Percentiles rank a stretch among this genome's conserved stretches.
These are phyloP conservation scores for Drosophila sproati DNA, from an alignment of 1,140 invertebrate species.

Conservation along the genomic window DNA sequence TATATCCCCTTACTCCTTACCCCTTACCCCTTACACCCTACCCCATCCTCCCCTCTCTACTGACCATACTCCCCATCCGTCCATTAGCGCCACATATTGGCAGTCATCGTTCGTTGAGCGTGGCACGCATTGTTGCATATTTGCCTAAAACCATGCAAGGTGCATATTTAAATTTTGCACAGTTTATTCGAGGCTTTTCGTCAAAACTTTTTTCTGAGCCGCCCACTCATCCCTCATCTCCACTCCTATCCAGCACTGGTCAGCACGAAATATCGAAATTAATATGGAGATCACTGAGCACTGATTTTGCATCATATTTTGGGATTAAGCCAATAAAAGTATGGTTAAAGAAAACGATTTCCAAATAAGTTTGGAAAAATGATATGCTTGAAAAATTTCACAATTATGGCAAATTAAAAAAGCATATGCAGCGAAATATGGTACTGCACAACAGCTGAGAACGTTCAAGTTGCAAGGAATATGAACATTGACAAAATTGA, in stretches of 20 bases:
- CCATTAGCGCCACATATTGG: not conserved
- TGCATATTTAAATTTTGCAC: slow-evolving; percentile 73
- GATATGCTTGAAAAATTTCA: no score
- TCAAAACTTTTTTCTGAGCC: slow-evolving; percentile 17
- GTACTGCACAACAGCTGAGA: no score
- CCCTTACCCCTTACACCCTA: not conserved
- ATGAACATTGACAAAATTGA: no score
- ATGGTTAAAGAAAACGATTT: no score
- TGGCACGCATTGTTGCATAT: slow-evolving; percentile 65
- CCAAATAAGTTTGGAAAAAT: no score
- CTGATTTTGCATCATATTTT: no score
- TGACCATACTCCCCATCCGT: not conserved
- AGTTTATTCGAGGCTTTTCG: slow-evolving; percentile 45
- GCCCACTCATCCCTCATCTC: not conserved
- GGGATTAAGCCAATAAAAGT: no score
- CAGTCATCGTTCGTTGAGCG: slow-evolving; percentile 16
- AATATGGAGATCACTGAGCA: no score
- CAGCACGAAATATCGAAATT: not conserved
- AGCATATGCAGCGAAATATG: no score
- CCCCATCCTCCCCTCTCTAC: not conserved
- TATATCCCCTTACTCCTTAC: slow-evolving; percentile 6
- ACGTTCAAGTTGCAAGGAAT: no score
- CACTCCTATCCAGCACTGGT: not conserved
- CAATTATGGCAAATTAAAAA: no score
- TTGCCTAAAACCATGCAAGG: slow-evolving; percentile 73